Conservation (phyloP, 2,797 vertebrate species). For the Onychomys torridus region DNA sequence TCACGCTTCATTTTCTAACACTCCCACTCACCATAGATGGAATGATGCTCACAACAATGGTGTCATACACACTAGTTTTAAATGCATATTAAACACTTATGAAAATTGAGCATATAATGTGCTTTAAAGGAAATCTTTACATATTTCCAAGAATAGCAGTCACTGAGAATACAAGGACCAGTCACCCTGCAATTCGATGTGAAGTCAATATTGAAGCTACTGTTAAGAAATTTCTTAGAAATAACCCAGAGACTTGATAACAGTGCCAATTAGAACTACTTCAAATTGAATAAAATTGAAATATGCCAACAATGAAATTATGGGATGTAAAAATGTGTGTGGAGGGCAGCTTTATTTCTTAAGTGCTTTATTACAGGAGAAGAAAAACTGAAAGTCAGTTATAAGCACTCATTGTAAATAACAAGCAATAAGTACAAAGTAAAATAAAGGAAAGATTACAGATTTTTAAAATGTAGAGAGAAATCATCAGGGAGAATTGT, state of each 20-base stretch:
- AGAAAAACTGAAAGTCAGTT: neutral
- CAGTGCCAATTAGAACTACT: neutral
- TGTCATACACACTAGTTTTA: neutral
- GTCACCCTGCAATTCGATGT: neutral
- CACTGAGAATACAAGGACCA: neutral
- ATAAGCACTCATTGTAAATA: neutral
- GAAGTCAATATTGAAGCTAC: neutral
- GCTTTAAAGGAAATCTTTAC: neutral
- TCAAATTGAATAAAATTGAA: slow-evolving; percentile 28
- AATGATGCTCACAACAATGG: neutral
- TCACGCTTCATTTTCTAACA: neutral
- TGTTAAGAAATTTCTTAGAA: neutral
- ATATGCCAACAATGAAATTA: neutral
- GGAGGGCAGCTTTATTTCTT: neutral
- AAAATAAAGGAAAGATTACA: neutral
- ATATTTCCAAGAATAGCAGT: neutral
- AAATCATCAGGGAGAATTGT: slow-evolving; percentile 5
- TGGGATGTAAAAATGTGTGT: neutral
- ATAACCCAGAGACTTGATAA: neutral
- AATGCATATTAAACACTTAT: neutral
- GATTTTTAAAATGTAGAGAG: slow-evolving; percentile 7
- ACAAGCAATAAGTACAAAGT: neutral
- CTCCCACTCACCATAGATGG: too few species aligned
- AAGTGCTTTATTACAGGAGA: neutral
- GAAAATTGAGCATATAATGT: neutral